A percentile compares a stretch with the other conserved stretches of the same genome.
These are phyloP conservation scores for Dendrolimus houi DNA, from an alignment of 2,888 invertebrate genomes.

Conservation along the genomic window DNA sequence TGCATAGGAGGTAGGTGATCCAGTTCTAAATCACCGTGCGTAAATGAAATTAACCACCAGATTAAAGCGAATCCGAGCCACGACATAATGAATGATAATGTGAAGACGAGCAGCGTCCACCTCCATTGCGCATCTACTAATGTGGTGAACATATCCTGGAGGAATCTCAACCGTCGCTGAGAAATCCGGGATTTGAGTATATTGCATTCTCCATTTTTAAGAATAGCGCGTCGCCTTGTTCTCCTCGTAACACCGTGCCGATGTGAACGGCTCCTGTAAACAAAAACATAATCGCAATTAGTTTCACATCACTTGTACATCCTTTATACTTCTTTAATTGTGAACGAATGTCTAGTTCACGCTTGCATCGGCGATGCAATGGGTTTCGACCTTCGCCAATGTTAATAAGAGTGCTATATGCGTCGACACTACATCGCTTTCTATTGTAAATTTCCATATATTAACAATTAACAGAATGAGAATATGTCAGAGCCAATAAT, in stretches of 20 bases:
- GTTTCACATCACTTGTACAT: constrained; percentile 30
- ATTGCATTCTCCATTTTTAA: constrained; percentile 98
- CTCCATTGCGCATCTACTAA: constrained; percentile 96
- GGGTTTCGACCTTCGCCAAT: constrained; percentile 51
- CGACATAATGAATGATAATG: constrained; percentile 88
- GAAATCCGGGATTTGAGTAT: constrained; percentile 93
- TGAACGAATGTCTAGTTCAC: constrained; percentile 50
- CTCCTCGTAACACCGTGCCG: constrained; percentile 82
- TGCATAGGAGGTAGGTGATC: constrained; percentile 74
- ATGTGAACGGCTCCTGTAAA: constrained; percentile 81
- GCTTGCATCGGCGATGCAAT: constrained; percentile 35
- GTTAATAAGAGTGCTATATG: constrained; percentile 57
- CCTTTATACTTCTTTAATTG: constrained; percentile 35
- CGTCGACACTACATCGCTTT: constrained; percentile 33
- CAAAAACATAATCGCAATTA: constrained; percentile 30
- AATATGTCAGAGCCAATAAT: constrained; percentile 24
- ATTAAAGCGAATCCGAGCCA: constrained; percentile 91
- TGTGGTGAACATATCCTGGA: constrained; percentile 90
- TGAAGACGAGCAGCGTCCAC: constrained; percentile 91
- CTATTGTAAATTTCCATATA: constrained; percentile 35
- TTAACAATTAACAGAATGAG: constrained; percentile 11
- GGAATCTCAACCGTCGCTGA: constrained; percentile 84
- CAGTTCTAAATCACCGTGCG: constrained; percentile 87
- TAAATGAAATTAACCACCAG: constrained; percentile 92
- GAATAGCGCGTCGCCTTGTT: constrained; percentile 88